These are phyloP conservation scores for Entomobrya multifasciata DNA, from an alignment of 2,888 invertebrate species.

Conservation along the genomic window DNA sequence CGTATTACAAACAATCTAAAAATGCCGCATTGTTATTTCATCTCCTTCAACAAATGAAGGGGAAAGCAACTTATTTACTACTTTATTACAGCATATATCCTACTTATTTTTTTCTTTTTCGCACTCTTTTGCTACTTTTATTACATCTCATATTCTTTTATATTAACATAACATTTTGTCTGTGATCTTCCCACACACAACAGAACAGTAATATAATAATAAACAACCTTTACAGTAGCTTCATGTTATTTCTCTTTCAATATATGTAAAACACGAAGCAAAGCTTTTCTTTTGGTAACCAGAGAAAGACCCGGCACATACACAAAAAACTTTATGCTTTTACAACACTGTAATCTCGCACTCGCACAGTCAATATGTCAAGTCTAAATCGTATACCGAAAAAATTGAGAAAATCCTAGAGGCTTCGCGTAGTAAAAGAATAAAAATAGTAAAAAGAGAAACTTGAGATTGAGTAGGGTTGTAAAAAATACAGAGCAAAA, in stretches of 20 bases:
- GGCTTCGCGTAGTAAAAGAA: neutral
- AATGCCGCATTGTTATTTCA: neutral
- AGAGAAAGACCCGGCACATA: neutral
- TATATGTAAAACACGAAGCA: neutral
- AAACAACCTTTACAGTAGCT: slow-evolving; percentile 28
- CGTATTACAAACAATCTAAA: neutral
- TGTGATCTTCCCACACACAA: neutral
- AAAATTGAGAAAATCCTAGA: slow-evolving; percentile 10
- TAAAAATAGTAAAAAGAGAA: slow-evolving; percentile 33
- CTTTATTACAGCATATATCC: neutral
- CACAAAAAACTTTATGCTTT: neutral
- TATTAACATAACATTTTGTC: slow-evolving; percentile 5
- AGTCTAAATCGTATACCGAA: slow-evolving; percentile 16
- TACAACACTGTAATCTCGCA: slow-evolving; percentile 33
- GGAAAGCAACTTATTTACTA: slow-evolving; percentile 7
- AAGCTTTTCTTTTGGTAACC: neutral
- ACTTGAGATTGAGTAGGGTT: slow-evolving; percentile 50
- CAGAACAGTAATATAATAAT: slow-evolving; percentile 25
- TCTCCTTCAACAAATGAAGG: neutral
- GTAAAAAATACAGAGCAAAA: slow-evolving; percentile 36
- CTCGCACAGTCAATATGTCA: slow-evolving; percentile 15
- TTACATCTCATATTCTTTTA: slow-evolving; percentile 34
- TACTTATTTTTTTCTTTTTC: slow-evolving; percentile 15
- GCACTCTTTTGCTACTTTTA: slow-evolving; percentile 32
- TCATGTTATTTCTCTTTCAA: slow-evolving; percentile 30